A percentile compares a stretch with the other conserved stretches of the same genome.
phyloP scores from a whole-genome alignment of 2,797 vertebrate genomes.

The Poecilia picta region DNA sequence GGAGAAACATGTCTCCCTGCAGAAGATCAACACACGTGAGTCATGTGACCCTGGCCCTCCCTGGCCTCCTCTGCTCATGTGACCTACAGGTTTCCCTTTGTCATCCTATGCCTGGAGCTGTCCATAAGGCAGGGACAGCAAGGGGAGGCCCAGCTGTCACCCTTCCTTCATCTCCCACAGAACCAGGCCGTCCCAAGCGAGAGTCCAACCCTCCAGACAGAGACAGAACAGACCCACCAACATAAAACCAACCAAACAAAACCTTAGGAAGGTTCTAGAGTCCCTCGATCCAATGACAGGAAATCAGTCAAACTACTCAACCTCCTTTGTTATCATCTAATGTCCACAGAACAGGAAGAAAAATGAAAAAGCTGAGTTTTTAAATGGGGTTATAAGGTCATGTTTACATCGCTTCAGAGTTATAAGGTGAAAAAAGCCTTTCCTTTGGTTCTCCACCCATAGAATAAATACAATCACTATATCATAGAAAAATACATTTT shows the following conservation, averaged over 20 bases:
- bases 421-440: background rate
- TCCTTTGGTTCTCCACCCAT: too few species aligned
- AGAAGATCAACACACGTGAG: slow-evolving; percentile 98
- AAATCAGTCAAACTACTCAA: background rate
- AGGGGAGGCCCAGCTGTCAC: slow-evolving; percentile 93
- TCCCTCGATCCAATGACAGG: background rate
- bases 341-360: background rate
- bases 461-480: too few species aligned
- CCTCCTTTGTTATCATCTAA: background rate
- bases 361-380: background rate
- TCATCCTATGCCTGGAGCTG: slow-evolving; percentile 97
- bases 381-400: background rate
- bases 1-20: slow-evolving; percentile 96
- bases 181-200: background rate
- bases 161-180: slow-evolving; percentile 68
- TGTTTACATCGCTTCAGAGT: background rate
- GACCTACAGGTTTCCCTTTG: slow-evolving; percentile 95
- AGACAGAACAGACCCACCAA: background rate
- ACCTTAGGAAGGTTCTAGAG: background rate
- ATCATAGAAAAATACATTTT: too few species aligned
- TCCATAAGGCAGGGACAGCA: slow-evolving; percentile 91
- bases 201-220: background rate
- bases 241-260: background rate
- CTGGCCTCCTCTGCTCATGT: background rate
- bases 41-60: slow-evolving; percentile 23